Percentiles rank a stretch among this genome's conserved stretches.
Conservation (phyloP, 2,888 invertebrate genomes). For the Lasioglossum oenotherae region DNA sequence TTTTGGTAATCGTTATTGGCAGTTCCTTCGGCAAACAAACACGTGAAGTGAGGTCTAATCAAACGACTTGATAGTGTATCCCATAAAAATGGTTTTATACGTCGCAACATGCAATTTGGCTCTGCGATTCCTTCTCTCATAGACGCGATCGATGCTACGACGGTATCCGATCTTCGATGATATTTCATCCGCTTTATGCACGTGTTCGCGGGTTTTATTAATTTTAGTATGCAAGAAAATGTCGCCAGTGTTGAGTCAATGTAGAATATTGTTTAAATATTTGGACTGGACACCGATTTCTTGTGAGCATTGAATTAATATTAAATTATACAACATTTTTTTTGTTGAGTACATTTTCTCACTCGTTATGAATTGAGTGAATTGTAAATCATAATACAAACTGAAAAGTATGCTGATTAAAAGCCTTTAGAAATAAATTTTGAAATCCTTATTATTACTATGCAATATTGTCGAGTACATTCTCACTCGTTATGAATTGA, state of each 20-base stretch:
- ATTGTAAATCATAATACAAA: neutral
- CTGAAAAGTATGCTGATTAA: neutral
- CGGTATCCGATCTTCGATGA: neutral
- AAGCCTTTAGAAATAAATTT: neutral
- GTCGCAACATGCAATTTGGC: slow-evolving; percentile 70
- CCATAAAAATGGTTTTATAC: slow-evolving; percentile 68
- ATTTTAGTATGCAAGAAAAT: neutral
- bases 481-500: neutral
- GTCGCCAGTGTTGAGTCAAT: neutral
- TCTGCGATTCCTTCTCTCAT: slow-evolving; percentile 57
- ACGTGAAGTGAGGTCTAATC: slow-evolving; percentile 20
- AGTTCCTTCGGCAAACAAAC: slow-evolving; percentile 36
- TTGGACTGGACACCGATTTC: too few species aligned
- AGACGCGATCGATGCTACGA: slow-evolving; percentile 33
- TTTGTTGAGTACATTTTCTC: neutral
- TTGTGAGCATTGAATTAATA: too few species aligned
- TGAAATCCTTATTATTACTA: neutral
- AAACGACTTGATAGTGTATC: slow-evolving; percentile 15
- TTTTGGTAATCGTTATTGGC: slow-evolving; percentile 31
- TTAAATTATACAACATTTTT: neutral
- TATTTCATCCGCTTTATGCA: neutral
- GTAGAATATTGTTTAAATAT: neutral
- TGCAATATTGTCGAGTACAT: neutral
- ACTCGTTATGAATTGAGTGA: neutral
- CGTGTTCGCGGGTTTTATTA: neutral